Conservation (phyloP, 2,888 invertebrate genomes). For the Phorcus lineatus region DNA sequence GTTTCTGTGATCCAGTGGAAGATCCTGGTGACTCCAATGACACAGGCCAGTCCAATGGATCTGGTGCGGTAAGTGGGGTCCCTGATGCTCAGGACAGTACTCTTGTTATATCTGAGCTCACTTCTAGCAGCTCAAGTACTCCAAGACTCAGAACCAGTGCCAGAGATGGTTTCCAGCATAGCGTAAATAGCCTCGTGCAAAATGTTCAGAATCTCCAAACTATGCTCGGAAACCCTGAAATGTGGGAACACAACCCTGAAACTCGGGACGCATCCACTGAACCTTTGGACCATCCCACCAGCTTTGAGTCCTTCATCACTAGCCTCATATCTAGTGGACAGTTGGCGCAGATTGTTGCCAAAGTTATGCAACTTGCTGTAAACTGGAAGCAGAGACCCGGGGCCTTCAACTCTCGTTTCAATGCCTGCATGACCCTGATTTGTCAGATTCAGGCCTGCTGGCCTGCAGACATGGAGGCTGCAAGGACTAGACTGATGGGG, state of each 20-base stretch:
- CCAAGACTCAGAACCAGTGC: neutral
- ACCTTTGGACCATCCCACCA: neutral
- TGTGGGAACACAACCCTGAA: neutral
- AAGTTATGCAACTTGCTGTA: neutral
- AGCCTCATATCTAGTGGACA: neutral
- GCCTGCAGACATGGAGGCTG: neutral
- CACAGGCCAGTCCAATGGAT: neutral
- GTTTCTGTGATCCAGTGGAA: neutral
- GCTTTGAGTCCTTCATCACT: neutral
- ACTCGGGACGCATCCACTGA: neutral
- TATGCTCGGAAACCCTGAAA: neutral
- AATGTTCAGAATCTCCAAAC: neutral
- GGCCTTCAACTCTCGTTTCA: neutral
- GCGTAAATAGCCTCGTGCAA: neutral
- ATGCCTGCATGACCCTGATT: neutral
- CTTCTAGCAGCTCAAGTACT: neutral
- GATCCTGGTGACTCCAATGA: neutral
- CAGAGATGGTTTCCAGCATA: neutral
- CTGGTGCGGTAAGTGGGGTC: neutral
- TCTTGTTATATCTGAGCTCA: neutral
- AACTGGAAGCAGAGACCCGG: neutral
- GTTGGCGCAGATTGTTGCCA: neutral
- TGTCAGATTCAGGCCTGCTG: neutral
- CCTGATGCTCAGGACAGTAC: neutral
- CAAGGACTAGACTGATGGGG: neutral